phyloP scores from a whole-genome alignment of 1,140 invertebrate species.

The Helicoverpa armigera region DNA sequence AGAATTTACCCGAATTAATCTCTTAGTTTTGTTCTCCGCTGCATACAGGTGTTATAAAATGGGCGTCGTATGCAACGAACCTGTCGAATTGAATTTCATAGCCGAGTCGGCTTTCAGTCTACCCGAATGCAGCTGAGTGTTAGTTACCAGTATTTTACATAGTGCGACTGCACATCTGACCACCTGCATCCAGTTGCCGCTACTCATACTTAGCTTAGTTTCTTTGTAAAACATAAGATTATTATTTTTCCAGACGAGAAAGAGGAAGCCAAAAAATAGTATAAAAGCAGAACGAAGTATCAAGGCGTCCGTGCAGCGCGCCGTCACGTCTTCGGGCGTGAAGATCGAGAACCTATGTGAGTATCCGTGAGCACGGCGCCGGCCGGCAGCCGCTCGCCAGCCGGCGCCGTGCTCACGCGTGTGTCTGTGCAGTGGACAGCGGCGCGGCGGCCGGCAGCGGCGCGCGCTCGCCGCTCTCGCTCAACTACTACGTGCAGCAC shows the following conservation, averaged over 20 bases:
- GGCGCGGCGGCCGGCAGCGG: slow-evolving; percentile 27
- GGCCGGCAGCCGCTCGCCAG: not conserved
- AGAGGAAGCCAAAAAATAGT: slow-evolving; percentile 94
- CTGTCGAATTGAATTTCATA: too few relatives aligned
- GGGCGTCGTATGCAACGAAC: too few relatives aligned
- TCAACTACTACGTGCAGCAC: slow-evolving; percentile 53
- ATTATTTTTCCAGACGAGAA: slow-evolving; percentile 91
- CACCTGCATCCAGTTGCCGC: not conserved
- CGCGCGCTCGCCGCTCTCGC: slow-evolving; percentile 51
- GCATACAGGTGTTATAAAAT: too few relatives aligned
- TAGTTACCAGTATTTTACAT: too few relatives aligned
- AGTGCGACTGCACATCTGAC: too few relatives aligned
- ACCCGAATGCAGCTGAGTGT: too few relatives aligned
- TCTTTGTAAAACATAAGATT: not conserved
- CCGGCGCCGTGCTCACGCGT: too few relatives aligned
- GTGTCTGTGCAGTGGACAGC: slow-evolving; percentile 54
- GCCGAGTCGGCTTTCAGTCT: too few relatives aligned
- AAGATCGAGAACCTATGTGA: slow-evolving; percentile 73
- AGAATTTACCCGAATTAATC: too few relatives aligned
- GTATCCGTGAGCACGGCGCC: slow-evolving; percentile 46
- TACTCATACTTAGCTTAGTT: not conserved
- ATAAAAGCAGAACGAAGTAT: slow-evolving; percentile 75
- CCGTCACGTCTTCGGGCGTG: slow-evolving; percentile 62
- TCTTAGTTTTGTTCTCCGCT: too few relatives aligned
- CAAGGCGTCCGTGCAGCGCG: slow-evolving; percentile 61